Conservation (phyloP, 35 echinoderm and acorn worm species). For the Heliocidaris erythrogramma region DNA sequence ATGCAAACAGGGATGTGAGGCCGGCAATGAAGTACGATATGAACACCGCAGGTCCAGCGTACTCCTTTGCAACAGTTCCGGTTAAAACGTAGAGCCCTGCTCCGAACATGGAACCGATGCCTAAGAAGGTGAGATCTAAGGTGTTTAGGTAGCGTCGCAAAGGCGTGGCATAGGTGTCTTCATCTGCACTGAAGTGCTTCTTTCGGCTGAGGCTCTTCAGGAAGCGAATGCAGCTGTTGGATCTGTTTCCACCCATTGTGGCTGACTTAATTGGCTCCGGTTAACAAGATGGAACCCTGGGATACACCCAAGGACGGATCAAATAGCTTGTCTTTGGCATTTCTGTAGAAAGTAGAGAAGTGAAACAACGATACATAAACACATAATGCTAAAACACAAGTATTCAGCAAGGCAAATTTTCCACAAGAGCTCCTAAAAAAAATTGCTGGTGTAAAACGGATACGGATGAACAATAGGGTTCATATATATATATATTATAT, state of each 20-base stretch:
- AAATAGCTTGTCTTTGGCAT: background rate
- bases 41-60: conserved; percentile 59
- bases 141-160: conserved; percentile 52
- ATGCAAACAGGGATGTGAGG: conserved; percentile 49
- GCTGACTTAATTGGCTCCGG: background rate
- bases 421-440: no score
- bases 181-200: conserved; percentile 27
- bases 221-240: background rate
- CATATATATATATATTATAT: no score
- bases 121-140: conserved; percentile 52
- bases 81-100: conserved; percentile 57
- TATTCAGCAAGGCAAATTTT: no score
- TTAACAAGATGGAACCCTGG: background rate
- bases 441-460: no score
- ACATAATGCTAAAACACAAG: background rate
- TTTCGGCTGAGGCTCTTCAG: background rate
- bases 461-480: no score
- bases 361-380: background rate
- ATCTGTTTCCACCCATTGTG: background rate
- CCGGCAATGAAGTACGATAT: conserved; percentile 52
- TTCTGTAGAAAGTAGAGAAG: background rate
- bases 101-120: conserved; percentile 57
- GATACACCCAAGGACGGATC: background rate
- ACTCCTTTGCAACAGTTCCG: conserved; percentile 54
- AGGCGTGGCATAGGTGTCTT: background rate